phyloP scores from a whole-genome alignment of 2,888 invertebrate genomes.

The Drosophila trichaetosa region DNA sequence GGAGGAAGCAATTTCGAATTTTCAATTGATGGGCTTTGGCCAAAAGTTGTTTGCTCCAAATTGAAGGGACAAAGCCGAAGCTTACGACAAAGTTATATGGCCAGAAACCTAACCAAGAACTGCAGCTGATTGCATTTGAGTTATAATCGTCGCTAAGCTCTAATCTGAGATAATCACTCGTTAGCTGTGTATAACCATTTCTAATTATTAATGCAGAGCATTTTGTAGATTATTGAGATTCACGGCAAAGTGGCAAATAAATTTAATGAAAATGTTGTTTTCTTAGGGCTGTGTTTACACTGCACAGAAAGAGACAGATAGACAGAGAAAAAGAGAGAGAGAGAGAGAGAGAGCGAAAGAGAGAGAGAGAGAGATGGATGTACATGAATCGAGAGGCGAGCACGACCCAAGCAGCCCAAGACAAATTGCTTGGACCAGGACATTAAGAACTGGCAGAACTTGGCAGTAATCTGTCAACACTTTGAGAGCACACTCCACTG shows the following conservation, averaged over 20 bases:
- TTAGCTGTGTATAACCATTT: neutral
- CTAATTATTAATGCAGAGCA: conserved; percentile 11
- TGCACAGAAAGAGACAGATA: neutral
- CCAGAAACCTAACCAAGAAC: neutral
- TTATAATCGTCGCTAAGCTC: neutral
- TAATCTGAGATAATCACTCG: neutral
- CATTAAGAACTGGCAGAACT: conserved; percentile 69
- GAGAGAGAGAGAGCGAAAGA: neutral
- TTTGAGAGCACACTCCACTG: conserved; percentile 36
- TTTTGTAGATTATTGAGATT: conserved; percentile 31
- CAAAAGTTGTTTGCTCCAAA: conserved; percentile 22
- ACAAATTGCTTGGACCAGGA: conserved; percentile 66
- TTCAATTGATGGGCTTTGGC: conserved; percentile 7
- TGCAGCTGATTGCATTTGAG: conserved; percentile 32
- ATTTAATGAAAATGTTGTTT: conserved; percentile 30
- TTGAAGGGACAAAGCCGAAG: conserved; percentile 1
- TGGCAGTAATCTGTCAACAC: conserved; percentile 80
- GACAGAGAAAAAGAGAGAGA: neutral
- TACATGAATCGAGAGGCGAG: neutral
- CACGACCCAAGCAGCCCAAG: conserved; percentile 19
- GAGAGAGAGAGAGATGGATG: neutral
- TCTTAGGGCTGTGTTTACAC: neutral
- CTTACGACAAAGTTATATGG: conserved; percentile 19
- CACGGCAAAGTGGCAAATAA: conserved; percentile 46
- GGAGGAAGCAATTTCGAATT: conserved; percentile 24